These are phyloP conservation scores for Phylloscopus whistleri DNA, from an alignment of 2,113 vertebrate genomes.

Conservation along the genomic window DNA sequence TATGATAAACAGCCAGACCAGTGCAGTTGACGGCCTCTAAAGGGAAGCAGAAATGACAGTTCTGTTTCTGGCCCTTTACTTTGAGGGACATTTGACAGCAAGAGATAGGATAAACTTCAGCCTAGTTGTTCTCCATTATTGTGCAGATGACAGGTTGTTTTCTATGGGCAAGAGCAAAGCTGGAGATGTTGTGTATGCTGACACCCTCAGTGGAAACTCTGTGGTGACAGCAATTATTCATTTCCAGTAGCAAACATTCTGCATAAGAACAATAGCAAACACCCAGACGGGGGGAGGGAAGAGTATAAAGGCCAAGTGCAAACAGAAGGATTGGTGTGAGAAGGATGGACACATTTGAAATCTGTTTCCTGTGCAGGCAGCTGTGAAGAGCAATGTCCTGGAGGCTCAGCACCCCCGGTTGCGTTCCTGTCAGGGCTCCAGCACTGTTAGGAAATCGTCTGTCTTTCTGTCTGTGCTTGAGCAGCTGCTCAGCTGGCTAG, in stretches of 20 bases:
- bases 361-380: slow-evolving; percentile 25
- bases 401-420: neutral
- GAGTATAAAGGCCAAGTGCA: neutral
- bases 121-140: neutral
- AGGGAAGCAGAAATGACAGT: neutral
- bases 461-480: neutral
- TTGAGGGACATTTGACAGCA: neutral
- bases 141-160: slow-evolving; percentile 1
- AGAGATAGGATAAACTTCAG: neutral
- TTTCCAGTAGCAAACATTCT: slow-evolving; percentile 8
- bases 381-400: neutral
- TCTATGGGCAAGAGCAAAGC: neutral
- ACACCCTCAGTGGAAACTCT: neutral
- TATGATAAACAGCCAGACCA: neutral
- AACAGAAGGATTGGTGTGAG: neutral
- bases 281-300: neutral
- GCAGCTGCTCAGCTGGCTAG: slow-evolving; percentile 17
- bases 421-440: neutral
- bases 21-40: neutral
- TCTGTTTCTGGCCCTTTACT: neutral
- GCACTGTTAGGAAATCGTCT: neutral
- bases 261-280: neutral
- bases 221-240: slow-evolving; percentile 4
- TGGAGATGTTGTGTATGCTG: neutral
- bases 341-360: neutral